Conservation (phyloP, 1,140 invertebrate species). For the Mactra quadrangularis region DNA sequence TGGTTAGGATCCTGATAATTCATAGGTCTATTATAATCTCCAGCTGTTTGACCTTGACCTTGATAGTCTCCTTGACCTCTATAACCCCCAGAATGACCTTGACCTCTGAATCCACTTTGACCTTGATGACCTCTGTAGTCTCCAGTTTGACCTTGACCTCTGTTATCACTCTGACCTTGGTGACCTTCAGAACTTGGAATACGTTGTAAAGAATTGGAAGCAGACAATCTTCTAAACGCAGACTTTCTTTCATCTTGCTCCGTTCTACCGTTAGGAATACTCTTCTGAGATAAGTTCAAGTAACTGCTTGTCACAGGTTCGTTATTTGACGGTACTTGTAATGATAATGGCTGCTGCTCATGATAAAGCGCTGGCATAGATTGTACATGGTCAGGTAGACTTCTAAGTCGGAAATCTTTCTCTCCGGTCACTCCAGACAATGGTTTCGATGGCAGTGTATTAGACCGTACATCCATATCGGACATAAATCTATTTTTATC, state of each 20-base stretch:
- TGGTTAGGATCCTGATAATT: not conserved
- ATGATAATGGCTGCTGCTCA: constrained; percentile 48
- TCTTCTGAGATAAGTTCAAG: constrained; percentile 15
- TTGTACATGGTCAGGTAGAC: constrained; percentile 58
- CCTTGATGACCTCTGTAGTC: not conserved
- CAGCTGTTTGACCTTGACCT: constrained; percentile 20
- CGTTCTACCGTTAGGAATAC: not conserved
- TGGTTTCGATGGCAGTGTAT: constrained; percentile 43
- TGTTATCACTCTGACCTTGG: not conserved
- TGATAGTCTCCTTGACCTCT: constrained; percentile 1
- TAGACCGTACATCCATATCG: constrained; percentile 56
- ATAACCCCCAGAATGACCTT: constrained; percentile 27
- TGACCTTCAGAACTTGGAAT: constrained; percentile 36
- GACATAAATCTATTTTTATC: constrained; percentile 50
- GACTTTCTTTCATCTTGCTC: constrained; percentile 49
- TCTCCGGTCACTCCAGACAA: constrained; percentile 46
- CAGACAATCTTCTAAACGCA: constrained; percentile 37
- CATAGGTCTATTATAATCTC: constrained; percentile 11
- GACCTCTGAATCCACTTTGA: constrained; percentile 1
- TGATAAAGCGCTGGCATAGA: constrained; percentile 56
- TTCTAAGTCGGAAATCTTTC: constrained; percentile 55
- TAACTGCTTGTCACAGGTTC: constrained; percentile 29
- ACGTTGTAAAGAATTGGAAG: constrained; percentile 43
- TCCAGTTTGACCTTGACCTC: not conserved
- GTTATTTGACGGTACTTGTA: constrained; percentile 20